Evolutionary conservation across 2,113 vertebrate species (phyloP).

Genomic region (Strix uralensis): DNA sequence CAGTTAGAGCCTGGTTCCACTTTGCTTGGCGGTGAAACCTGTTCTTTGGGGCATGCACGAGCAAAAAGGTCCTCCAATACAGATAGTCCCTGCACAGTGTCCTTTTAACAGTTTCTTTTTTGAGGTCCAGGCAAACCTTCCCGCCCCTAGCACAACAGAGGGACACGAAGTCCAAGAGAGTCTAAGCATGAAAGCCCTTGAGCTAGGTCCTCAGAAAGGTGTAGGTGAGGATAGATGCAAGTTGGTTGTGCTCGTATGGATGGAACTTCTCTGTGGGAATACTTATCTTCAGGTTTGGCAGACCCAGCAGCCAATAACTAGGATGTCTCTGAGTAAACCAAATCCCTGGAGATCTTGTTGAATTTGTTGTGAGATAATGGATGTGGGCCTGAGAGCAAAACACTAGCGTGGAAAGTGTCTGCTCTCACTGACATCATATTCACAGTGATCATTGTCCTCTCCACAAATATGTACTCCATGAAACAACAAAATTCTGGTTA

Average conservation of each 20-base stretch:
- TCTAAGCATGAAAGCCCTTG: background rate
- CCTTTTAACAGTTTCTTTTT: background rate
- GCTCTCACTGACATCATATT: background rate
- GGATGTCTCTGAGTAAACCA: background rate
- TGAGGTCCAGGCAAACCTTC: background rate
- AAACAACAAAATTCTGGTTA: background rate
- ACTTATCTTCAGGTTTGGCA: background rate
- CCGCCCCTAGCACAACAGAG: background rate
- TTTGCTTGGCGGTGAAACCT: background rate
- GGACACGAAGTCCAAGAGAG: background rate
- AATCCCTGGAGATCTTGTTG: background rate
- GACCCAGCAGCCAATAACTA: background rate
- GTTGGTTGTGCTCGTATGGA: rapidly evolving
- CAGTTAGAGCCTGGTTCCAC: background rate
- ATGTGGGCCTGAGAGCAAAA: background rate
- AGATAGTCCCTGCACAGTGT: background rate
- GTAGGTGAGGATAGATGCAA: background rate
- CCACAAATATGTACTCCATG: background rate
- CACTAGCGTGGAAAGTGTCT: background rate
- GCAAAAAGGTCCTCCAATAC: background rate
- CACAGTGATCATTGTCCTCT: background rate
- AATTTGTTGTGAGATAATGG: background rate
- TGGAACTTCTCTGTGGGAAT: background rate
- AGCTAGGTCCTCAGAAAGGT: background rate
- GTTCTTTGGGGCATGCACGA: background rate